Conservation (phyloP, 1,140 invertebrate genomes). For the Latrodectus geometricus region DNA sequence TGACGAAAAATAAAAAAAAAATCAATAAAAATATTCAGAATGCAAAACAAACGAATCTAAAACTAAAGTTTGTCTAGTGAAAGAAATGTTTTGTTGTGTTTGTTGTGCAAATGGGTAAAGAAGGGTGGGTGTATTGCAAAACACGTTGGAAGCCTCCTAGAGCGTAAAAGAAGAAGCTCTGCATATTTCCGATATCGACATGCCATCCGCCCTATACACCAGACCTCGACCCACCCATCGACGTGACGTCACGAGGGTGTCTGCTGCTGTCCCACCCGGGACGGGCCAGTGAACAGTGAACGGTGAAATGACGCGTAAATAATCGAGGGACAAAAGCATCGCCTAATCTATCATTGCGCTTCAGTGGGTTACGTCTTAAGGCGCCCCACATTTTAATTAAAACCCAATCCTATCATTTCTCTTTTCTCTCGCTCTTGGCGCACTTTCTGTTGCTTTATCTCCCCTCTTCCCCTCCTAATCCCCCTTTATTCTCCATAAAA, state of each 20-base stretch:
- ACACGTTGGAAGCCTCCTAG: slow-evolving; percentile 28
- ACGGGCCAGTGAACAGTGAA: slow-evolving; percentile 58
- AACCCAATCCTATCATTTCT: slow-evolving; percentile 56
- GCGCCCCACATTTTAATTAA: slow-evolving; percentile 61
- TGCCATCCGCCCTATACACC: background rate
- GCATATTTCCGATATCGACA: slow-evolving; percentile 61
- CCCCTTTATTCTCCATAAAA: background rate
- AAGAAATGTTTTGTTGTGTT: background rate
- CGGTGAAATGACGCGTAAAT: slow-evolving; percentile 60
- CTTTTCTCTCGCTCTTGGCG: slow-evolving; percentile 30
- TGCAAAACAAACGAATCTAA: no score
- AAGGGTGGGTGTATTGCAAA: background rate
- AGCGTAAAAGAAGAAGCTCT: slow-evolving; percentile 54
- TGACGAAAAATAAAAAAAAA: no score
- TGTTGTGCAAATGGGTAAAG: background rate
- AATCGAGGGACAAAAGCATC: slow-evolving; percentile 58
- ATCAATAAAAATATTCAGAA: no score
- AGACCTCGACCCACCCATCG: background rate
- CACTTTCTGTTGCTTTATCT: slow-evolving; percentile 15
- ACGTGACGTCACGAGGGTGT: slow-evolving; percentile 20
- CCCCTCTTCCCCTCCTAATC: background rate
- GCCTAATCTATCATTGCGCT: slow-evolving; percentile 61
- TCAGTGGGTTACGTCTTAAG: slow-evolving; percentile 51
- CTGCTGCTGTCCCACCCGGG: slow-evolving; percentile 8
- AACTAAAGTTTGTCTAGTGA: background rate